Base-by-base conservation (phyloP, 64 coral and sea anemone species). In the Porites australiensis region DNA sequence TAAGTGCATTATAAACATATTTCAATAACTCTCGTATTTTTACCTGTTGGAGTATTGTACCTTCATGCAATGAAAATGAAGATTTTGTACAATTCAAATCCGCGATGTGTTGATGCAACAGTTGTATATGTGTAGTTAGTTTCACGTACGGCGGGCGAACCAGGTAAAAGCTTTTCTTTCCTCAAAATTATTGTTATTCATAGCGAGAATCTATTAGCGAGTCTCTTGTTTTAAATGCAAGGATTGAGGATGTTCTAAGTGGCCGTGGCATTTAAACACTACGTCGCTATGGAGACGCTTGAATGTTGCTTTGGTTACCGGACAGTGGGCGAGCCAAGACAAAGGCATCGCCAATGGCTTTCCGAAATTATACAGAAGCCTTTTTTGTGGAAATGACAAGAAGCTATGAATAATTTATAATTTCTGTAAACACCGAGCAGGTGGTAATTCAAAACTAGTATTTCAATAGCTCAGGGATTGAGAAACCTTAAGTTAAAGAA, bases 321-420 rank as follows among this genome's bases (percentile, higher is more conserved):
- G 50, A 50, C 13, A 50, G 13, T 64, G 13, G 19, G 81, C 45
- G 81, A 6, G 27, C 23, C 44, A 50, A 16, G 15, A 22, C 44
- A 47, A 48, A 84, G 67, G 13, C 69, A 44, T 18, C 19, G 44
- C 58, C 47, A 37, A 84, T 84, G 20, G 51, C 64, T 52, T 84
- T n/a, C 64, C 19, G 5, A 64, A 48, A 15, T 48, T 12, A 8
- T n/a, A 2, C 81, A 19, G n/a, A 84, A 16, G 15, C 50, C 63
- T 50, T 68, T 84, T 84, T 61, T 84, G 14, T 46, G 15, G 15
- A 68, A 52, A 64, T 58, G 5, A 13, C 16, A 44, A 82, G 47
- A 64, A 22, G n/a, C 18, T 10, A 52, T 84, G 44, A 84, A 84
- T 84, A 45, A 84, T 84, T 84, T 67, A 84, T 84, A 4, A 50